phyloP scores from a whole-genome alignment of 2,113 vertebrate species.

The Rhea pennata region DNA sequence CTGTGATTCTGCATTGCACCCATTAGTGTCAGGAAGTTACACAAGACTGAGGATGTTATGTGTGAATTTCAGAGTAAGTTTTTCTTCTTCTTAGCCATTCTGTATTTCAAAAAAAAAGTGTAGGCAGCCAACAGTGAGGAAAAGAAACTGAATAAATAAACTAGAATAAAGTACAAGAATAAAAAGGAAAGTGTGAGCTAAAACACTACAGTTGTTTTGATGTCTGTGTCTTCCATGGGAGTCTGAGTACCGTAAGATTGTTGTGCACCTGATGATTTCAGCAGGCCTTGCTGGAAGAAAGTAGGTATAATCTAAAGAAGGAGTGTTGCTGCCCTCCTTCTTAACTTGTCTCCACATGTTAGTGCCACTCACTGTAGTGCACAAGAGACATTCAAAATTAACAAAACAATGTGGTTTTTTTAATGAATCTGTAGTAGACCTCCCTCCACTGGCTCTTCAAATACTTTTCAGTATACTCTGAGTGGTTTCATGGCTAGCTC shows the following conservation, averaged over 20 bases:
- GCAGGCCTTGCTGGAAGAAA: neutral
- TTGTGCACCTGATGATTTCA: neutral
- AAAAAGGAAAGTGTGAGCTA: no score
- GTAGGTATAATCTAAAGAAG: neutral
- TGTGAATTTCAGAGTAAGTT: neutral
- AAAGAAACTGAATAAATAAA: neutral
- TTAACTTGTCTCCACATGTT: neutral
- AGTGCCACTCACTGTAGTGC: neutral
- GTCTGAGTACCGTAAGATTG: no score
- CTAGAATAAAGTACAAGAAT: no score
- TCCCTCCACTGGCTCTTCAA: neutral
- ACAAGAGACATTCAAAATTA: neutral
- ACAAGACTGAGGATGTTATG: no score
- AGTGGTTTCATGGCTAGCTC: neutral
- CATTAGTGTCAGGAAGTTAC: neutral
- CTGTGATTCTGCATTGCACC: neutral
- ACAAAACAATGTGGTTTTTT: neutral
- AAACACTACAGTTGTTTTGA: no score
- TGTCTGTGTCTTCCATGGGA: no score
- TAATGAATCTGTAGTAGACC: no score
- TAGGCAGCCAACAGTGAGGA: neutral
- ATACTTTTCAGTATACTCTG: neutral
- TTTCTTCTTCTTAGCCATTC: neutral
- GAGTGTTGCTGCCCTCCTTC: neutral
- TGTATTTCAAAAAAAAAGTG: neutral